phyloP scores from a whole-genome alignment of 2,888 invertebrate species.

The Dasypolia templi region DNA sequence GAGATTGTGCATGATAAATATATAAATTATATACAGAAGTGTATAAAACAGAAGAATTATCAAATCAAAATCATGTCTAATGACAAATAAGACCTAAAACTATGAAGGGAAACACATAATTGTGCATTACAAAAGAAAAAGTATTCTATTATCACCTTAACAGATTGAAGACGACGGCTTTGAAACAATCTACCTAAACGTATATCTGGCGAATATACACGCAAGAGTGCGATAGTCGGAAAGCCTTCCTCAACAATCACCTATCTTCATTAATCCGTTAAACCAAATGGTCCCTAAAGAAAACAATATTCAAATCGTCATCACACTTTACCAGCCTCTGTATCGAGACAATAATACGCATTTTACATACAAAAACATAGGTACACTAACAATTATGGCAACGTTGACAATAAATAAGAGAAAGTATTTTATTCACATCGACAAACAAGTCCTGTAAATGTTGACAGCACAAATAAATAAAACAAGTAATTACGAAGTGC shows the following conservation, averaged over 20 bases:
- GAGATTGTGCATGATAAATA: constrained; percentile 84
- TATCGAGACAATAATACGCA: constrained; percentile 87
- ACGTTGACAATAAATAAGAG: constrained; percentile 90
- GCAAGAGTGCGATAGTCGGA: constrained; percentile 64
- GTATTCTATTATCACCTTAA: constrained; percentile 88
- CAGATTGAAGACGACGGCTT: constrained; percentile 73
- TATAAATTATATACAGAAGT: constrained; percentile 84
- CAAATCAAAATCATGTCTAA: constrained; percentile 77
- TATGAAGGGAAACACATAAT: constrained; percentile 83
- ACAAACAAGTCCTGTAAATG: constrained; percentile 76
- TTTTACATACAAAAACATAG: constrained; percentile 85
- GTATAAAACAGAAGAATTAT: constrained; percentile 72
- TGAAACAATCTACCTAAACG: constrained; percentile 66
- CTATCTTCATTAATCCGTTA: constrained; percentile 78
- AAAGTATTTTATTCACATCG: constrained; percentile 85
- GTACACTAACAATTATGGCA: constrained; percentile 90
- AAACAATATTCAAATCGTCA: constrained; percentile 87
- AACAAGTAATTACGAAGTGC: constrained; percentile 74
- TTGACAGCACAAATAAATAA: constrained; percentile 85
- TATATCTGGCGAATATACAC: constrained; percentile 84
- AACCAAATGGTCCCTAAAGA: constrained; percentile 90
- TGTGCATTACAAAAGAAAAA: constrained; percentile 87
- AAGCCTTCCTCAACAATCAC: constrained; percentile 74
- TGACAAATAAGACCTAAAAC: constrained; percentile 80
- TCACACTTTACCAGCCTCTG: constrained; percentile 84